Evolutionary conservation across 92 coral and sea anemone genomes (phyloP), one percentile per base, ranked within the genome.

Genomic region (Actinostola sp.): DNA sequence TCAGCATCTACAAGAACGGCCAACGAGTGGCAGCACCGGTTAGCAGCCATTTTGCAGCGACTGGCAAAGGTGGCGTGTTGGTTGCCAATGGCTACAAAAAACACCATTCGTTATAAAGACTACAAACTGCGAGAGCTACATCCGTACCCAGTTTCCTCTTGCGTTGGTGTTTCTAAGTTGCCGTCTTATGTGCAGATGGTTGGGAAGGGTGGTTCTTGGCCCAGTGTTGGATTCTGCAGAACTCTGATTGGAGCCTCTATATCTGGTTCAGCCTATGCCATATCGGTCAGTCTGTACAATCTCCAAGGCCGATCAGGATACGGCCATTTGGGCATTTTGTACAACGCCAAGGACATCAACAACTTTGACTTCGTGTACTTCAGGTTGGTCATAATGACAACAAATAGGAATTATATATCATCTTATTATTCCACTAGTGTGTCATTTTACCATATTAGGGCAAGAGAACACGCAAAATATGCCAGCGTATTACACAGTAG

Each of bases 331-430:
- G 75, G 75, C 16, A 62, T 68, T 17, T 29, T 68, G 34, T 68
- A 45, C 75, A 68, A 68, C 42, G 75, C 75, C 16, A 45, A 50
- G 24, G 66, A n/a, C n/a, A n/a, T n/a, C n/a, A n/a, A n/a, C n/a
- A n/a, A n/a, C n/a, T n/a, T n/a, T n/a, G n/a, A n/a, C n/a, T n/a
- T n/a, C n/a, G n/a, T n/a, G n/a, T n/a, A n/a, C n/a, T n/a, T n/a
- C n/a, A n/a, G n/a, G n/a, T n/a, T n/a, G n/a, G n/a, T n/a, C n/a
- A n/a, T n/a, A n/a, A n/a, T n/a, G n/a, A n/a, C n/a, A n/a, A n/a
- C n/a, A n/a, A n/a, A n/a, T n/a, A n/a, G n/a, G n/a, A n/a, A n/a
- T n/a, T n/a, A n/a, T n/a, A n/a, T n/a, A n/a, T n/a, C n/a, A n/a
- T n/a, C n/a, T n/a, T n/a, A n/a, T n/a, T n/a, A n/a, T n/a, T n/a